Evolutionary conservation across 2,888 invertebrate species (phyloP), one percentile per base, ranked within the genome.

Genomic region (Argynnis bischoffii): DNA sequence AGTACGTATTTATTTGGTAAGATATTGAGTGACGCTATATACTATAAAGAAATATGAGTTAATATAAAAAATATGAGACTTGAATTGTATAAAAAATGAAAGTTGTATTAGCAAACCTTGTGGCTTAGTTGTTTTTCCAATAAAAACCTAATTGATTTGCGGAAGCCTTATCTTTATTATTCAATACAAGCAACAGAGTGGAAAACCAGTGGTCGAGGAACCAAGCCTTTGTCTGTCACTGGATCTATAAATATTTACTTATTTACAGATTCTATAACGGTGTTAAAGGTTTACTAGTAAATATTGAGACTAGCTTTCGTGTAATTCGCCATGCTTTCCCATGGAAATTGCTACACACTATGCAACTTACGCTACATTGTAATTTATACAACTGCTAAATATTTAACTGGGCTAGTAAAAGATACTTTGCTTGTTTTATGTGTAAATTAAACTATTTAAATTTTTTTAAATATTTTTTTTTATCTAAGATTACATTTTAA

Each of bases 131-230:
- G 80, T 81, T 79, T 26, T 76, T 73, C 74, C 86, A 88, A 90
- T 74, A 77, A 89, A 89, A 91, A 85, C 80, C 76, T 89, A 90
- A 90, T 89, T 89, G 89, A 81, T 82, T 83, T 78, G 81, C 88
- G 90, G 90, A 89, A 81, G 77, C 79, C 82, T 84, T 82, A 81
- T 82, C 79, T 85, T 85, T 81, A 79, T 83, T 79, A 73, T 76
- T 76, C 74, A 72, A 68, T 69, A 69, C 66, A 69, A 60, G 70
- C 76, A 77, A 60, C 67, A 75, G 76, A 75, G 76, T 76, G 77
- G 73, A 74, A 77, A 76, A 71, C 71, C 69, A 72, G 67, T 61
- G 71, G 71, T 68, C 63, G 70, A 69, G 69, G 67, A 74, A 70
- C 71, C 71, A 72, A 64, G 68, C 71, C 72, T 73, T 73, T 72